Conservation (phyloP, 2,888 invertebrate species). For the Callyntrura sp. region DNA sequence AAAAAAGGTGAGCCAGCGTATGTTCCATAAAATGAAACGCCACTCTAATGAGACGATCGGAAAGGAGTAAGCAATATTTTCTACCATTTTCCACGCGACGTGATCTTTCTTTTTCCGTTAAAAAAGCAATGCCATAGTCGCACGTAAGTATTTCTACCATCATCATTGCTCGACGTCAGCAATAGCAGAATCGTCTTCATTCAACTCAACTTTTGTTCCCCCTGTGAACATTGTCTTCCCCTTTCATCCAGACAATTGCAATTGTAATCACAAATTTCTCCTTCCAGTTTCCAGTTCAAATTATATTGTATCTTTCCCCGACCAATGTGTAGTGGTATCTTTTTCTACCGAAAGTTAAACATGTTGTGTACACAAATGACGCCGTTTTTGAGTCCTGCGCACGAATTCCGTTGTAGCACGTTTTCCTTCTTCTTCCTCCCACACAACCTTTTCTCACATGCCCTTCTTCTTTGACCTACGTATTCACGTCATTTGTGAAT, state of each 20-base stretch:
- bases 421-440: background rate
- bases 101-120: slow-evolving; percentile 42
- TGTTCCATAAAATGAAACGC: slow-evolving; percentile 10
- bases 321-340: no score
- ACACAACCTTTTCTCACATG: slow-evolving; percentile 19
- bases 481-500: no score
- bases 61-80: slow-evolving; percentile 69
- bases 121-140: slow-evolving; percentile 1
- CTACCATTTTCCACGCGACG: slow-evolving; percentile 48
- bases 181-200: slow-evolving; percentile 11
- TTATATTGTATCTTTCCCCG: no score
- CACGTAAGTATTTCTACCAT: slow-evolving; percentile 8
- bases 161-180: slow-evolving; percentile 24
- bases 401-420: slow-evolving; percentile 1
- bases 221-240: background rate
- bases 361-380: no score
- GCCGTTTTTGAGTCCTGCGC: background rate
- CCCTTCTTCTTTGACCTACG: no score
- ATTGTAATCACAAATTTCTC: no score
- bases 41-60: slow-evolving; percentile 68
- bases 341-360: no score
- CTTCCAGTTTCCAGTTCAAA: no score
- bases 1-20: slow-evolving; percentile 33
- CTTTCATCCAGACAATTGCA: no score
- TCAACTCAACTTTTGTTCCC: background rate